These are phyloP conservation scores for Panagrolaimus sp. DNA, from an alignment of 1,140 invertebrate genomes.

Conservation along the genomic window DNA sequence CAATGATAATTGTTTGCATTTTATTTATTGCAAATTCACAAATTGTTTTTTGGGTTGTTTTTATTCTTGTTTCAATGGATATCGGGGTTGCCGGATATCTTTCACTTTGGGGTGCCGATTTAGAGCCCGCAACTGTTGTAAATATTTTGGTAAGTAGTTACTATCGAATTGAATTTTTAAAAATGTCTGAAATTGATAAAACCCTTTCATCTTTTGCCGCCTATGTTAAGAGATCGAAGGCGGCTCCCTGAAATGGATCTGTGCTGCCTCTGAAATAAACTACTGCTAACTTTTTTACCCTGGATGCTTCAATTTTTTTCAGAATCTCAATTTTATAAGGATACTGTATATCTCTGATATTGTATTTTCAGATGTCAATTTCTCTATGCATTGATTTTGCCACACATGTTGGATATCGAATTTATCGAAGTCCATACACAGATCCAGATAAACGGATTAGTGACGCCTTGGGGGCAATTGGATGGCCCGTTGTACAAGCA, in stretches of 20 bases:
- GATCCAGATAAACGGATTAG: constrained; percentile 54
- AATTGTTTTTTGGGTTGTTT: constrained; percentile 59
- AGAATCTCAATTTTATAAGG: no score
- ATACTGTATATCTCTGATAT: neutral
- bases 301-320: no score
- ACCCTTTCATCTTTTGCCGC: neutral
- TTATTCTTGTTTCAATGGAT: constrained; percentile 58
- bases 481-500: constrained; percentile 58
- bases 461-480: constrained; percentile 57
- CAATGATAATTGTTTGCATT: constrained; percentile 54
- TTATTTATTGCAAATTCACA: constrained; percentile 53
- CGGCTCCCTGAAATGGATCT: no score
- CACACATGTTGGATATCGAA: constrained; percentile 57
- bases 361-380: constrained; percentile 51
- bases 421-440: constrained; percentile 44
- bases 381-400: constrained; percentile 59
- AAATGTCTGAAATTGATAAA: constrained; percentile 10
- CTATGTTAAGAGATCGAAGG: no score
- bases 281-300: neutral
- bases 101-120: constrained; percentile 57
- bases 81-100: constrained; percentile 57
- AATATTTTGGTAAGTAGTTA: constrained; percentile 52
- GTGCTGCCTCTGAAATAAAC: no score
- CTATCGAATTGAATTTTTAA: neutral
- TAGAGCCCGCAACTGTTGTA: constrained; percentile 56